A percentile compares a stretch with the other conserved stretches of the same genome.
Evolutionary conservation across 1,140 invertebrate genomes (phyloP).

Genomic region (Drosophila funebris): DNA sequence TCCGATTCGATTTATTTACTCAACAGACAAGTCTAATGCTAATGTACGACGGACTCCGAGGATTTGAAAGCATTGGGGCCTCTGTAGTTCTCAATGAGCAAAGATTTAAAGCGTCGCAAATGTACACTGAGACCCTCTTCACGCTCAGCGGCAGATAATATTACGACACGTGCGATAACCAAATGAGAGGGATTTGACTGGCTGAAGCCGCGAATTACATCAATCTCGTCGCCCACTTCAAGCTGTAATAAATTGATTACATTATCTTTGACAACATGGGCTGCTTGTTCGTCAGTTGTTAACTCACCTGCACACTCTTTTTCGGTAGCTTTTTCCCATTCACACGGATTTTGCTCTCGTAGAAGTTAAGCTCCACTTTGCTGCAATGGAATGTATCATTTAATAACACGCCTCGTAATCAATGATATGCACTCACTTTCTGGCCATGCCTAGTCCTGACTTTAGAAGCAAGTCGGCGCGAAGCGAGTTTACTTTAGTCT

Average conservation of each 20-base stretch:
- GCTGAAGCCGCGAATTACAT: conserved; percentile 86
- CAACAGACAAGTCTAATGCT: not conserved
- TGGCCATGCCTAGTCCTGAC: conserved; percentile 87
- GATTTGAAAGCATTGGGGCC: conserved; percentile 77
- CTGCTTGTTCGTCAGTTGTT: not conserved
- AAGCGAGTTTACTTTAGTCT: conserved; percentile 86
- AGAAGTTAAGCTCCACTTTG: conserved; percentile 88
- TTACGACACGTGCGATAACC: conserved; percentile 86
- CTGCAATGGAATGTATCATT: conserved; percentile 65
- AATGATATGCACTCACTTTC: conserved; percentile 84
- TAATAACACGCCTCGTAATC: not conserved
- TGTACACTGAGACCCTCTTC: conserved; percentile 84
- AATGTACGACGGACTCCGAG: conserved; percentile 54
- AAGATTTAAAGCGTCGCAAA: conserved; percentile 85
- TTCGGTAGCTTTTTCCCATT: conserved; percentile 88
- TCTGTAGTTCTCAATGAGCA: conserved; percentile 87
- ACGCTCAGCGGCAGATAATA: conserved; percentile 84
- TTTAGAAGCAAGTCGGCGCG: conserved; percentile 88
- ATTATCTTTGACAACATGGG: not conserved
- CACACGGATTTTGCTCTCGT: conserved; percentile 87
- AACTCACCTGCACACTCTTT: conserved; percentile 85
- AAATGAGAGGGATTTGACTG: conserved; percentile 86
- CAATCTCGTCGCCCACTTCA: conserved; percentile 87
- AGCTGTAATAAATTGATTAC: conserved; percentile 73
- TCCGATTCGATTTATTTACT: conserved; percentile 4